These are phyloP conservation scores for Oryctolagus cuniculus DNA, from an alignment of 2,113 vertebrate genomes.

Conservation along the genomic window mOryCun1.1 NC_091434.1:117056501-117057000, in stretches of 20 bases:
- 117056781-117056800: background rate
- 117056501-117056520: background rate
- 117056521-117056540: background rate
- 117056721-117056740: background rate
- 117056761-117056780: background rate
- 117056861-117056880: background rate
- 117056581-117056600: background rate
- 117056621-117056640: background rate
- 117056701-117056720: background rate
- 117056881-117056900: background rate
- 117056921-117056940: too few species aligned
- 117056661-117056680: background rate
- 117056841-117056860: accelerated
- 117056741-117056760: background rate
- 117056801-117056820: background rate
- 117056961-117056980: accelerated
- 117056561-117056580: background rate
- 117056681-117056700: background rate
- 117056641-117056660: background rate
- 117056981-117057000: background rate
- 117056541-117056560: background rate
- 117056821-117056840: background rate
- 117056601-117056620: accelerated
- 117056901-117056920: background rate
- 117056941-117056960: background rate